Percentiles rank a stretch among this genome's conserved stretches.
Conservation (phyloP, 30 jellyfish, hydroid and myxozoan genomes). For the Phacellophora camtschatica region DNA sequence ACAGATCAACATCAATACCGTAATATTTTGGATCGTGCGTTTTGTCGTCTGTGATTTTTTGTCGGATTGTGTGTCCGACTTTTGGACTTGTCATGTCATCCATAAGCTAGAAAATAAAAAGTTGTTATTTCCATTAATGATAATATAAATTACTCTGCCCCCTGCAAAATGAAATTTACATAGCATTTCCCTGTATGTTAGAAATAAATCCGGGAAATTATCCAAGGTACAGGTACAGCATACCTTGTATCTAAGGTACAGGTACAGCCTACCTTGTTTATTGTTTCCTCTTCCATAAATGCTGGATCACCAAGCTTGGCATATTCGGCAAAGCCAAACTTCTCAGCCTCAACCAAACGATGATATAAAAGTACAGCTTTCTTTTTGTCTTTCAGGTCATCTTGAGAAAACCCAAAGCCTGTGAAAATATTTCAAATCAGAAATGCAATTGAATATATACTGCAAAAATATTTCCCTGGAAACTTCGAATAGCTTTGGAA, state of each 20-base stretch:
- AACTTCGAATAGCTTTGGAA: too few species aligned
- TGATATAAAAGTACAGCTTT: constrained; percentile 84
- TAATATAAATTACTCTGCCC: too few species aligned
- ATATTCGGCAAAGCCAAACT: constrained; percentile 93
- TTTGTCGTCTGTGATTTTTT: constrained; percentile 79
- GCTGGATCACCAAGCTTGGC: constrained; percentile 94
- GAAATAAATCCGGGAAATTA: too few species aligned
- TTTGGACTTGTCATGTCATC: constrained; percentile 97
- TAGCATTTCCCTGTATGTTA: too few species aligned
- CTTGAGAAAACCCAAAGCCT: constrained; percentile 93
- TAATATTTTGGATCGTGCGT: constrained; percentile 87
- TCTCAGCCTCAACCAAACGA: constrained; percentile 92
- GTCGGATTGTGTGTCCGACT: constrained; percentile 70
- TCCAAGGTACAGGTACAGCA: too few species aligned
- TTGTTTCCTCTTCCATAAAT: constrained; percentile 70
- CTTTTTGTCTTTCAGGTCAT: constrained; percentile 70
- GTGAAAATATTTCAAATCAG: not conserved
- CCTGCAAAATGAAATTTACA: too few species aligned
- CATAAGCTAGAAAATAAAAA: constrained; percentile 60
- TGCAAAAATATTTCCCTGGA: too few species aligned
- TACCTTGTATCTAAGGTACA: too few species aligned
- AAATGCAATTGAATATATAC: too few species aligned
- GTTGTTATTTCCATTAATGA: too few species aligned
- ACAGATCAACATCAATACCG: constrained; percentile 77
- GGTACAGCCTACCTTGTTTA: constrained; percentile 66